Conservation (phyloP, 2,888 invertebrate species). For the Eupithecia abbreviata region DNA sequence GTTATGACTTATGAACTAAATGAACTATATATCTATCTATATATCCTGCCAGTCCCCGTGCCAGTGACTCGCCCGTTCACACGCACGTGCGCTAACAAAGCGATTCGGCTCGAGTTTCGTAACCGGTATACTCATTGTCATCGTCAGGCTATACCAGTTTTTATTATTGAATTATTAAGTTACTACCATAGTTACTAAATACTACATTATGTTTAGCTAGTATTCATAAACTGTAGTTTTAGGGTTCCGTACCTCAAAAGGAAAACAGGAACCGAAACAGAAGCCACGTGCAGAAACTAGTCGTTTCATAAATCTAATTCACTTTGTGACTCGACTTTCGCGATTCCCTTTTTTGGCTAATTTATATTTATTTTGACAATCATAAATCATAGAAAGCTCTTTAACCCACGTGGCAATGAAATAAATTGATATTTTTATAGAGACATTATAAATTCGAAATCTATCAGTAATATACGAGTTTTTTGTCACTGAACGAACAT, state of each 20-base stretch:
- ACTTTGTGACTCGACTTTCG: background rate
- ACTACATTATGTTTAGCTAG: no score
- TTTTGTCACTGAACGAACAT: constrained; percentile 25
- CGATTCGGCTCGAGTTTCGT: constrained; percentile 34
- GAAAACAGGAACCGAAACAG: no score
- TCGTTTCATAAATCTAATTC: background rate
- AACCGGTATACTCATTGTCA: constrained; percentile 59
- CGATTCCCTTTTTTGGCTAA: constrained; percentile 13
- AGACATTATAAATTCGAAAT: constrained; percentile 28
- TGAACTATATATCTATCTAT: no score
- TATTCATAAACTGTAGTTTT: no score
- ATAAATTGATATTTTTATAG: constrained; percentile 24
- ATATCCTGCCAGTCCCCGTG: background rate
- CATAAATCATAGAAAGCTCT: constrained; percentile 24
- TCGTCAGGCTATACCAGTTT: constrained; percentile 52
- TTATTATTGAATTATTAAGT: constrained; percentile 20
- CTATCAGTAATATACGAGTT: constrained; percentile 25
- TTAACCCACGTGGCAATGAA: constrained; percentile 22
- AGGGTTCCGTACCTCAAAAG: no score
- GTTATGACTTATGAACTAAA: no score
- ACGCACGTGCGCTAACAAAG: constrained; percentile 46
- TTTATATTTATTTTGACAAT: constrained; percentile 16
- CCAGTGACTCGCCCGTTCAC: constrained; percentile 24
- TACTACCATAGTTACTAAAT: background rate
- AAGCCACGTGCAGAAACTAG: background rate